A percentile compares a stretch with the other conserved stretches of the same genome.
Evolutionary conservation across 2,797 vertebrate species (phyloP).

Genomic region (Mus minutoides): DNA sequence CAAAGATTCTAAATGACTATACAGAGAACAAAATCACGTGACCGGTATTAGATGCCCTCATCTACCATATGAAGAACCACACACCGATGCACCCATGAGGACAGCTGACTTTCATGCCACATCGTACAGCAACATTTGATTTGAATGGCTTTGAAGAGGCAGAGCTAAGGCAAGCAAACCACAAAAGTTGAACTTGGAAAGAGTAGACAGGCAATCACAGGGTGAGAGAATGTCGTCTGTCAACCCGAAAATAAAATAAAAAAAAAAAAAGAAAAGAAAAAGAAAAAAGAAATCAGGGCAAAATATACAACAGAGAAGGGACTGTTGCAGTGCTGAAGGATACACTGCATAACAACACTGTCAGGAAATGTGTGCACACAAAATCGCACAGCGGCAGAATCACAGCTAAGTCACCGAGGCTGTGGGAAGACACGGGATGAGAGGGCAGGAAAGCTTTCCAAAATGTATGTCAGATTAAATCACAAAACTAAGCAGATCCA

Average conservation of each 20-base stretch:
- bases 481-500: slow-evolving; percentile 7
- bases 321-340: background rate
- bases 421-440: background rate
- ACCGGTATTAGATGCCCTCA: background rate
- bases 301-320: background rate
- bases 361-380: background rate
- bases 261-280: too few relatives aligned
- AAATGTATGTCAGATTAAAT: background rate
- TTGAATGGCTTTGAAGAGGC: background rate
- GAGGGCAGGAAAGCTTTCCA: background rate
- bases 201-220: background rate
- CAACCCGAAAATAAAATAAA: slow-evolving; percentile 15
- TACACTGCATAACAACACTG: background rate
- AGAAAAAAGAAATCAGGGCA: background rate
- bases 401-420: background rate
- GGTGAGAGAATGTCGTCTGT: background rate
- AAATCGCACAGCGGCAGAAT: background rate
- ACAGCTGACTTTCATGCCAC: background rate
- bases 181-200: background rate
- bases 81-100: background rate
- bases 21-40: slow-evolving; percentile 14
- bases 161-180: background rate
- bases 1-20: background rate
- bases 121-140: background rate
- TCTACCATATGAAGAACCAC: background rate